Evolutionary conservation across 2,888 invertebrate species (phyloP), one percentile per base, ranked within the genome.

Genomic region (Cerceris ruficornis): DNA sequence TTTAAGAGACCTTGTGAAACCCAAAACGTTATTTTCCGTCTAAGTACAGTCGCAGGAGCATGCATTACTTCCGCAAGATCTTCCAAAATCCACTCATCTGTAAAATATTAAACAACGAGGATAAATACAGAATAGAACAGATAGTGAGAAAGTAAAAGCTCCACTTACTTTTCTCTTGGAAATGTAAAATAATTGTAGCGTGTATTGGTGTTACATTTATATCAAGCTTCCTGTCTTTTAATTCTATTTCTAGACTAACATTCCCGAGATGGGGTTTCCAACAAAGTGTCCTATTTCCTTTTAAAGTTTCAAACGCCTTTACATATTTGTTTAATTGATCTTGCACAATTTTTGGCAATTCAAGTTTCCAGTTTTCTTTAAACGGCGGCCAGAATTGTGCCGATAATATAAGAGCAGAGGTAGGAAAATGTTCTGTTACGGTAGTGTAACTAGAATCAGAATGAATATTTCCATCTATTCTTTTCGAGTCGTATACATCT

Each of bases 331-430:
- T 96, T 83, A 98, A 94, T 89, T 98, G 96, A 69, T 95, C 94
- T 88, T 96, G 95, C 60, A 98, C 95, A 88, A 95, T 94, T 42
- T 95, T 94, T 0, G 98, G 98, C 60, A 99, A 93, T 89, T 98
- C 96, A 15, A 99, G 93, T 84, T 96, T 97, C 92, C 92, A 92
- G 92, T 98, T 98, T 92, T 98, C 98, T 91, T 98, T 97, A 86
- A 99, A 98, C 8, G 97, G 95, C 0, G 99, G 99, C 99, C 99
- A 99, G 93, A 99, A 99, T 92, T 99, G 98, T 1, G 98, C 98
- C 0, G 99, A 99, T n/a, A 99, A 94, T 85, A 99, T 98, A 93
- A 99, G 95, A 0, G 98, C 96, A 83, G 95, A 95, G 42, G 96
- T 94, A 39, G 95, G 94, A 80, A 97, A 95, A 57, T 93, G 92